Evolutionary conservation across 2,888 invertebrate species (phyloP).

Genomic region (Heliconius erato): DNA sequence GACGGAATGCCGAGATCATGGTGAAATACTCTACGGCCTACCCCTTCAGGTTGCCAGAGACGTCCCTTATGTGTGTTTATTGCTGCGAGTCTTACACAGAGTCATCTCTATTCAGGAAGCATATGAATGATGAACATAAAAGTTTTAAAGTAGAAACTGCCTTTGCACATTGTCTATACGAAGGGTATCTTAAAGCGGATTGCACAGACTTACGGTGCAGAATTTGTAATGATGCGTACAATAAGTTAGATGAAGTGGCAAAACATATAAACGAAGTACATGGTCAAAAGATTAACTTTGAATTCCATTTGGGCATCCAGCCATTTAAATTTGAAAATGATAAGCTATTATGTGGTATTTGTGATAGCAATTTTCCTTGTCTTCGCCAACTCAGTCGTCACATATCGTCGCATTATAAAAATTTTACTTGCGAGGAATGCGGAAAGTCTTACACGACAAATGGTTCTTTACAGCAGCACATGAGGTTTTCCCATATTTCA

Average conservation of each 20-base stretch:
- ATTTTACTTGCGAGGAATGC: conserved; percentile 64
- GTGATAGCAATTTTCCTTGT: conserved; percentile 59
- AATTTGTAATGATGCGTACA: conserved; percentile 55
- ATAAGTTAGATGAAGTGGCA: conserved; percentile 56
- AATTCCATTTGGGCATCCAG: conserved; percentile 60
- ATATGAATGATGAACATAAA: conserved; percentile 60
- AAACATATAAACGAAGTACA: conserved; percentile 61
- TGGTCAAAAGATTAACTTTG: conserved; percentile 55
- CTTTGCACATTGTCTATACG: conserved; percentile 55
- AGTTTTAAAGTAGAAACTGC: conserved; percentile 56
- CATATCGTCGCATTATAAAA: conserved; percentile 62
- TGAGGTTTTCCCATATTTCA: conserved; percentile 56
- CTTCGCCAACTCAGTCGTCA: conserved; percentile 63
- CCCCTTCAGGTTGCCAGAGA: conserved; percentile 67
- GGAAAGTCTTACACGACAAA: conserved; percentile 62
- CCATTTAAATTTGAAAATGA: conserved; percentile 62
- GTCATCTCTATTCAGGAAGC: conserved; percentile 59
- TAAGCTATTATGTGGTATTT: conserved; percentile 58
- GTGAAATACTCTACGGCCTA: conserved; percentile 65
- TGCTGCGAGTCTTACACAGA: conserved; percentile 61
- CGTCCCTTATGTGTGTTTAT: conserved; percentile 63
- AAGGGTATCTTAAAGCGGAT: conserved; percentile 61
- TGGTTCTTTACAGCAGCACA: conserved; percentile 58
- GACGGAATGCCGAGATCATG: conserved; percentile 62
- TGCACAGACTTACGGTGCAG: conserved; percentile 64